Evolutionary conservation across 2,797 vertebrate genomes (phyloP), one percentile per base, ranked within the genome.

Genomic region (Pseudotriccus pelzelni): DNA sequence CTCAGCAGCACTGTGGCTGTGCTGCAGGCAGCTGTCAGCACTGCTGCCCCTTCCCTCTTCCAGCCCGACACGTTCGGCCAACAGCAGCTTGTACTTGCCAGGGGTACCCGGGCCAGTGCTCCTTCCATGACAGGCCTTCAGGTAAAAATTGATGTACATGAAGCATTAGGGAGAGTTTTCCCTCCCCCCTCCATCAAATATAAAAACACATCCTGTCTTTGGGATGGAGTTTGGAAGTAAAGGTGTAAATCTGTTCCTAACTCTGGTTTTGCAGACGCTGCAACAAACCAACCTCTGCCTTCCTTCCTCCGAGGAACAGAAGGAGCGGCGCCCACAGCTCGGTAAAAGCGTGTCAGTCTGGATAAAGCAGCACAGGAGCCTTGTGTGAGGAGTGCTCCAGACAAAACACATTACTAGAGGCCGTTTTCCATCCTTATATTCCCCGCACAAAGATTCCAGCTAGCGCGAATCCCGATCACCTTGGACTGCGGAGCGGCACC

Each of bases 11-110:
- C 14, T 0, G 0, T 74, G 2, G 9, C 70, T 75, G 53, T 77
- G 84, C 94, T 91, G 84, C 74, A 20, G 89, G 93, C 77, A 89
- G 81, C 87, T 73, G 59, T 52, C 89, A 83, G 20, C 84, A 64
- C 74, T 15, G 3, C 78, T 68, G 79, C 62, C 64, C 17, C 10
- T 43, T 89, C 21, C 16, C 82, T 25, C 81, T 12, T 56, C 63
- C 18, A 24, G 41, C 9, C 25, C 64, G 20, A 68, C 3, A 2
- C 0, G 0, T 36, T 60, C 14, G 27, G 8, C 85, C 90, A 86
- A 25, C 78, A n/a, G 7, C 18, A 25, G 53, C 47, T 49, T 10
- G n/a, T 9, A 25, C 62, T 34, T 34, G 41, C 77, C 36, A 20
- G 5, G 2, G 76, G 30, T 32, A 14, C 0, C 2, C 1, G 58